Base-by-base conservation (phyloP, 2,113 vertebrate species). In the Oriolus oriolus region DNA sequence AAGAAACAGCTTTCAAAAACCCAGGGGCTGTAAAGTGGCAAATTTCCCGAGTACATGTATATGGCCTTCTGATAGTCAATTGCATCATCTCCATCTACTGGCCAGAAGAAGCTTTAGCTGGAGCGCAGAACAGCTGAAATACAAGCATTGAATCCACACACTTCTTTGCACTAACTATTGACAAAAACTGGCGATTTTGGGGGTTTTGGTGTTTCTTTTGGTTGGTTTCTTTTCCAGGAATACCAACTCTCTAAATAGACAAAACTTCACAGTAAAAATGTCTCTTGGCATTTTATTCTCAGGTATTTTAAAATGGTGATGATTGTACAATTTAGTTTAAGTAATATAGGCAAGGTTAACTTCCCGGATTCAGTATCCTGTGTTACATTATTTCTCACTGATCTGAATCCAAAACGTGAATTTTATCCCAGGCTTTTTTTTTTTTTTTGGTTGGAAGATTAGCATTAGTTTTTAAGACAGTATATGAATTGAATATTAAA, bases 41-140 rank as follows among this genome's bases (percentile, higher is more conserved):
- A 53, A 19, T 7, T 59, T 53, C 15, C 35, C 22, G 16, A 13
- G 18, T 8, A 4, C 8, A 7, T 30, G 52, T 0, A 4, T 3
- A 1, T 7, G 3, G 45, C 50, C 20, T 11, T 47, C 68, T 35
- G 6, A 44, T 69, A 68, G 3, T n/a, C 50, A 42, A 6, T 80
- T 20, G 31, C 61, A 35, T 16, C 22, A 2, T 93, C 96, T 87
- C 96, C 96, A 96, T 41, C 96, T 97, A 74, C 93, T 90, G 96
- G 96, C 82, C 90, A 77, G 31, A 57, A 85, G 20, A 31, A 71
- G 68, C 28, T 89, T 54, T 0, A 81, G 54, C 64, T 56, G 44
- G 27, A 77, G 64, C 64, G 30, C 42, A 27, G 45, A 70, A 42
- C 4, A 1, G n/a, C 22, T 64, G 74, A 66, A 44, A 39, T 35